Percentiles rank a stretch among this genome's conserved stretches.
Conservation (phyloP, 92 coral and sea anemone genomes). For the Nematostella vectensis region DNA sequence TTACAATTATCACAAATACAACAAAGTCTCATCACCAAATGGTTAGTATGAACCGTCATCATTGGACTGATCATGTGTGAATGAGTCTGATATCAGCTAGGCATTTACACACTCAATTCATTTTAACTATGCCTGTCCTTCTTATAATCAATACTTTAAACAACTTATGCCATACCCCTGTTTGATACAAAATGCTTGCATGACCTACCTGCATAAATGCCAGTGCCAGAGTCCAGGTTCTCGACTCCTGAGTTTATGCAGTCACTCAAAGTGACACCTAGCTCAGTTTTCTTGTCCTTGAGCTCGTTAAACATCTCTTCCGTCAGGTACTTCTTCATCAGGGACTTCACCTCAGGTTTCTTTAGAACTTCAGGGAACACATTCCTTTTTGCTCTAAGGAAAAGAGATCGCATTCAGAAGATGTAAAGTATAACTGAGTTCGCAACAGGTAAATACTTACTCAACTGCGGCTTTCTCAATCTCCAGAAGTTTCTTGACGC, state of each 20-base stretch:
- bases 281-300: constrained; percentile 35
- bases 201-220: constrained; percentile 54
- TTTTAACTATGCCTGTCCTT: no score
- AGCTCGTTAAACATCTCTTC: constrained; percentile 32
- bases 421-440: background rate
- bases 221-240: constrained; percentile 63
- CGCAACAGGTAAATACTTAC: no score
- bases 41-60: no score
- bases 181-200: no score
- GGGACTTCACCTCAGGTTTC: constrained; percentile 27
- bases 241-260: constrained; percentile 31
- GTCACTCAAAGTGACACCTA: constrained; percentile 30
- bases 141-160: no score
- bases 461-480: constrained; percentile 50
- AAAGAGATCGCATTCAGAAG: background rate
- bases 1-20: no score
- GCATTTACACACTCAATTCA: no score
- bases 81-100: no score
- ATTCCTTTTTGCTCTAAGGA: background rate
- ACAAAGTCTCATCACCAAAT: no score
- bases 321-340: constrained; percentile 35
- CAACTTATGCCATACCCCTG: no score
- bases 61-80: no score
- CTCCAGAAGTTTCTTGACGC: background rate
- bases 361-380: constrained; percentile 24